Base-by-base conservation (phyloP, 2,888 invertebrate species). In the Alcis repandata region DNA sequence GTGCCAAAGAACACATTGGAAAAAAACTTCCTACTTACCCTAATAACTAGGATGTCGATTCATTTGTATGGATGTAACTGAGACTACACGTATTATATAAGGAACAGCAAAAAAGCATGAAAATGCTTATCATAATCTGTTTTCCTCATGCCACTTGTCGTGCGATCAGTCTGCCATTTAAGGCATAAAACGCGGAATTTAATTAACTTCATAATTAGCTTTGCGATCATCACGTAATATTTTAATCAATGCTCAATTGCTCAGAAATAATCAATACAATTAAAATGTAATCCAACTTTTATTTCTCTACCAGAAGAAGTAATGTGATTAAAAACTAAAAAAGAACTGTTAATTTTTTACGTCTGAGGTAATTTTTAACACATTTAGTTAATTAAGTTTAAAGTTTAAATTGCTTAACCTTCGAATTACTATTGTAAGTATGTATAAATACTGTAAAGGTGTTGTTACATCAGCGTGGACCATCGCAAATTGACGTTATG, bases 381-480 rank as follows among this genome's bases (percentile, higher is more conserved):
- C 10, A 17, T 19, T 43, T 20, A 13, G 1, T 20, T 43, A 43
- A 53, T 53, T 53, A 53, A 40, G 53, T 53, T 40, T 56, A 59
- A 59, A 59, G 57, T 45, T 51, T n/a, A 52, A 57, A 57, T 57
- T 38, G 49, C 15, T 17, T 45, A 20, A 40, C 19, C 46, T 11
- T 53, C 38, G 17, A 48, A 13, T 22, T 38, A 22, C 27, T 32
- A 41, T 1, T 6, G 4, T 33, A 17, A 52, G 51, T n/a, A 32
- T 8, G 22, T 36, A 17, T 49, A 43, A 51, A 48, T 59, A 56
- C 56, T 52, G 33, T 59, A 62, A 70, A 67, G 70, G 68, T 65
- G 60, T 33, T 57, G 59, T 73, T 72, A 70, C 72, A 63, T 70
- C 70, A 73, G 60, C 46, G 69, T 60, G 59, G 58, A 67, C 67